Base-by-base conservation (phyloP, 2,113 vertebrate species). In the Potamarius usumacintae region DNA sequence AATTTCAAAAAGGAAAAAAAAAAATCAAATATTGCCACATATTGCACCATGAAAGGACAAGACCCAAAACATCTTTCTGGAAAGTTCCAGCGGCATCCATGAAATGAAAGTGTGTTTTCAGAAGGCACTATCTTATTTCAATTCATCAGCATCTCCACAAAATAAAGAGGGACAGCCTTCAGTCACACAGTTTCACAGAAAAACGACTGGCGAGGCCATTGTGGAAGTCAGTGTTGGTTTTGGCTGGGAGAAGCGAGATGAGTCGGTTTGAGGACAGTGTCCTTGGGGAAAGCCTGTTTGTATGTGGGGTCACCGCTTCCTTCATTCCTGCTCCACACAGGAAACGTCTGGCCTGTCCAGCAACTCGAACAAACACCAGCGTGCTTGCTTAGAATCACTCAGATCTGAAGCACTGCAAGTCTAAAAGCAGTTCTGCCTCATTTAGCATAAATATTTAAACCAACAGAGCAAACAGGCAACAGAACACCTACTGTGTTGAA, bases 51-150 rank as follows among this genome's bases (percentile, higher is more conserved):
- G 11, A 85, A 85, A 60, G 74, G 58, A 85, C 74, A 80, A 42
- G 52, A 84, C 88, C 58, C 79, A 20, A 27, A 30, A 53, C 50
- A 25, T 87, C 83, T 50, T 52, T 76, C 63, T 67, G 77, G 53
- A 74, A 34, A 74, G 10, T 12, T 85, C 83, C 30, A n/a, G 79
- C 84, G 84, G 72, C 86, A 83, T 79, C 57, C 78, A 65, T 80
- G 74, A 89, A 82, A 85, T 72, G 82, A 85, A 55, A 83, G 55
- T 34, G 86, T 88, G 84, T 67, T 82, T 86, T 88, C 52, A 88
- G 85, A 90, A 90, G 86, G 88, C 90, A 89, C 89, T 89, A 77
- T 87, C 88, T 89, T 85, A 90, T 90, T 87, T 87, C 42, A 67
- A 83, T 48, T 83, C 80, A 71, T 63, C 71, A 48, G 30, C 76